Conservation (phyloP, 2,113 vertebrate genomes). For the Grammomys surdaster region DNA sequence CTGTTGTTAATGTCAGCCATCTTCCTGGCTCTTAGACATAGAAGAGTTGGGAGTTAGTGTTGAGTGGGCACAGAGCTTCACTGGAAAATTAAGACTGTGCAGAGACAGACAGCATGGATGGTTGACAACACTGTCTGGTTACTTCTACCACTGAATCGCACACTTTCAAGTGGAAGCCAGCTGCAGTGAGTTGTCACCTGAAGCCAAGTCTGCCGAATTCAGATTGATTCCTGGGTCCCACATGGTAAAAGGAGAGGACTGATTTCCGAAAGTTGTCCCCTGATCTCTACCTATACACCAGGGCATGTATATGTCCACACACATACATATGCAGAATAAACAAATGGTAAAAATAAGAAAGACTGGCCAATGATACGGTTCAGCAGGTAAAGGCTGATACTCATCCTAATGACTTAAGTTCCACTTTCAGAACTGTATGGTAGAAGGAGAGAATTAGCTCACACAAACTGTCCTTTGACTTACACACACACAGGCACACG, state of each 20-base stretch:
- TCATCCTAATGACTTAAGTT: not conserved
- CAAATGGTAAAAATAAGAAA: not conserved
- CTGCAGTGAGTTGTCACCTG: not conserved
- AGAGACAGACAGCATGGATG: not conserved
- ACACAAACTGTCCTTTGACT: not conserved
- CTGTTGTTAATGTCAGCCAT: not conserved
- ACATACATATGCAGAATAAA: not conserved
- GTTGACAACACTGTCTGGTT: not conserved
- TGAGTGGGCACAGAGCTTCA: not conserved
- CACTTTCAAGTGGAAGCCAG: not conserved
- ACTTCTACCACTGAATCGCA: not conserved
- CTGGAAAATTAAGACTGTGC: not conserved
- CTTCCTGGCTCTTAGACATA: not conserved
- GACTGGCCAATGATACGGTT: not conserved
- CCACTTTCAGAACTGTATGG: not conserved
- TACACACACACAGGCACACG: not conserved
- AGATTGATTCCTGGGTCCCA: not conserved
- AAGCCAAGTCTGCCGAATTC: not conserved
- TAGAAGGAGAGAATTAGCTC: not conserved
- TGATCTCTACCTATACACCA: not conserved
- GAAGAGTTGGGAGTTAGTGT: not conserved
- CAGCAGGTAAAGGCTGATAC: not conserved
- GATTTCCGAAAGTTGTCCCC: not conserved
- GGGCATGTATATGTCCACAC: not conserved
- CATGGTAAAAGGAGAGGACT: not conserved